These are phyloP conservation scores for Pinna nobilis DNA, from an alignment of 1,140 invertebrate species.

Conservation along the genomic window DNA sequence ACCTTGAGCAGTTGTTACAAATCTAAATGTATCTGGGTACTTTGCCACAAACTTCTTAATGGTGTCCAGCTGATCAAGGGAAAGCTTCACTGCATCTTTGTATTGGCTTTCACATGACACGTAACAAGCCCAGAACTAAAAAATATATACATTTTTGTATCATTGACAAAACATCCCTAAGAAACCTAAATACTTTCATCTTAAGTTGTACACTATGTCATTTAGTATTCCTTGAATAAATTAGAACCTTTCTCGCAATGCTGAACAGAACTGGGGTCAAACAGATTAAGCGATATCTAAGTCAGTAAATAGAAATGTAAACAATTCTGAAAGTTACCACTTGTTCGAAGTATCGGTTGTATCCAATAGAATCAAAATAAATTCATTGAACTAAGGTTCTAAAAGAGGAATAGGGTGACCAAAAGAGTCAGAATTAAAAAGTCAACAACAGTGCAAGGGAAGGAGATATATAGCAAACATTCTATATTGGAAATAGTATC, in stretches of 20 bases:
- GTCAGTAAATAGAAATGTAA: not conserved
- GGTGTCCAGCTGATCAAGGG: slow-evolving; percentile 90
- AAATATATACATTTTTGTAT: not conserved
- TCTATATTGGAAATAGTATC: too few relatives aligned
- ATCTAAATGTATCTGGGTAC: slow-evolving; percentile 86
- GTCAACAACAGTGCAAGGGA: not conserved
- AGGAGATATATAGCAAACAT: not conserved
- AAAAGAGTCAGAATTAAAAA: too few relatives aligned
- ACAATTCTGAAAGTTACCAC: not conserved
- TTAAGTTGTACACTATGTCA: not conserved
- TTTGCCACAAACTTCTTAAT: slow-evolving; percentile 88
- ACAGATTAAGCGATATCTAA: not conserved
- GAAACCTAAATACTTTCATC: not conserved
- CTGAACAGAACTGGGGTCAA: not conserved
- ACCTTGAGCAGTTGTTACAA: slow-evolving; percentile 86
- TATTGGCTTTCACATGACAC: slow-evolving; percentile 88
- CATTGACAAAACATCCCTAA: not conserved
- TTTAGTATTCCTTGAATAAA: too few relatives aligned
- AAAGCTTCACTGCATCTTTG: slow-evolving; percentile 88
- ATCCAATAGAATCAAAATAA: too few relatives aligned
- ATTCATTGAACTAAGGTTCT: too few relatives aligned
- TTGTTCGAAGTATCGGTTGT: too few relatives aligned
- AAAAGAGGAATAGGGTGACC: too few relatives aligned
- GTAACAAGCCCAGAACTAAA: slow-evolving; percentile 92
- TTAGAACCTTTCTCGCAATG: not conserved